Base-by-base conservation (phyloP, 1,140 invertebrate species). In the Pteromalus puparum region DNA sequence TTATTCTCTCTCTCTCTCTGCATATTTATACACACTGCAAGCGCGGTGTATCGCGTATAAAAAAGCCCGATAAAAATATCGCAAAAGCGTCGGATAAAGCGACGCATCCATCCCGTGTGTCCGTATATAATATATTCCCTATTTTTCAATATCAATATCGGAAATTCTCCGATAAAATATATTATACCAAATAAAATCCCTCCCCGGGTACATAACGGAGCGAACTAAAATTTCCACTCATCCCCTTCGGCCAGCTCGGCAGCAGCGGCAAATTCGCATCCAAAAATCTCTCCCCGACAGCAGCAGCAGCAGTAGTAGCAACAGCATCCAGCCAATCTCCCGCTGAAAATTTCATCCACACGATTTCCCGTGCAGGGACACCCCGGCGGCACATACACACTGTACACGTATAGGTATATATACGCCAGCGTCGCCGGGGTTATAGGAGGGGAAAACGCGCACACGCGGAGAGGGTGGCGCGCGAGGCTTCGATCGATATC, bases 381-480 rank as follows among this genome's bases (percentile, higher is more conserved):
- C 53, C 53, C 53, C 53, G 53, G 18, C 53, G 53, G 53, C 38
- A 42, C 38, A 42, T 9, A 42, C 38, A 42, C 38, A 42, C 38
- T 34, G 30, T 46, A 0, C 53, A 7, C 21, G 6, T 61, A 61
- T 7, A 61, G 18, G 21, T 21, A 61, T 61, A 61, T 21, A 34
- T n/a, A 5, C 30, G 6, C 6, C 18, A 18, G 3, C 53, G 53
- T 61, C 53, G 53, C 53, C 21, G 53, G 53, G 53, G 53, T 61
- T 61, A 61, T 61, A 61, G 53, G 53, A 61, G 53, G 53, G 53
- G 53, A 61, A 61, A 61, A 61, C 53, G 53, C 53, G 53, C 53
- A 21, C 15, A n/a, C 53, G 7, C 53, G 53, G 53, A 61, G 53
- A 61, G 53, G 53, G 53, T 61, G 53, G 53, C 53, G 30, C 30